Evolutionary conservation across 2,113 vertebrate species (phyloP).

Genomic region (Plectropomus leopardus): DNA sequence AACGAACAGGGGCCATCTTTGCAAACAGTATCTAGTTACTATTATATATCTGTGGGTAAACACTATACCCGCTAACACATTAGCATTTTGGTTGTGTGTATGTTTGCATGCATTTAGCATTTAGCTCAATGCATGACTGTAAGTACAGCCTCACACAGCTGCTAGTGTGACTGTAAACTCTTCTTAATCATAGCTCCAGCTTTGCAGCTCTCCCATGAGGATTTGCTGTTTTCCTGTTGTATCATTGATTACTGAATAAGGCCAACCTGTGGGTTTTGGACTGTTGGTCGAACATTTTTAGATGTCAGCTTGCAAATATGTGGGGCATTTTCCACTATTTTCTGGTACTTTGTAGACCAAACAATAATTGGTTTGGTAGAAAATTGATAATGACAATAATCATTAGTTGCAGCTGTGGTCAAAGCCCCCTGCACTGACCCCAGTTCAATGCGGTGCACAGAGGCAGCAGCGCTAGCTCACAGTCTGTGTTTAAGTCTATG

Average conservation of each 20-base stretch:
- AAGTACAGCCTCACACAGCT: not conserved
- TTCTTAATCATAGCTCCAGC: too few relatives aligned
- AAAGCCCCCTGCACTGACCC: not conserved
- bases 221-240: too few relatives aligned
- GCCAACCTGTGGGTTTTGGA: not conserved
- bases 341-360: not conserved
- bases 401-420: not conserved
- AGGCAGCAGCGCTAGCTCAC: constrained; percentile 21
- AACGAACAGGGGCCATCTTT: too few relatives aligned
- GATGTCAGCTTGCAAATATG: not conserved
- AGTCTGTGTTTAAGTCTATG: constrained; percentile 60
- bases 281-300: not conserved
- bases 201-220: too few relatives aligned
- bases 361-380: not conserved
- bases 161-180: not conserved
- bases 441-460: not conserved
- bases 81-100: not conserved
- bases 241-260: too few relatives aligned
- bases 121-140: not conserved
- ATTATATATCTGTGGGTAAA: too few relatives aligned
- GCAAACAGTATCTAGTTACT: too few relatives aligned
- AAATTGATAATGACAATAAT: not conserved
- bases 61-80: not conserved
- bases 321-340: not conserved
- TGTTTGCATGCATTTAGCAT: not conserved